Evolutionary conservation across 2,797 vertebrate species (phyloP), one percentile per base, ranked within the genome.

Genomic region (Myiotriccus ornatus): DNA sequence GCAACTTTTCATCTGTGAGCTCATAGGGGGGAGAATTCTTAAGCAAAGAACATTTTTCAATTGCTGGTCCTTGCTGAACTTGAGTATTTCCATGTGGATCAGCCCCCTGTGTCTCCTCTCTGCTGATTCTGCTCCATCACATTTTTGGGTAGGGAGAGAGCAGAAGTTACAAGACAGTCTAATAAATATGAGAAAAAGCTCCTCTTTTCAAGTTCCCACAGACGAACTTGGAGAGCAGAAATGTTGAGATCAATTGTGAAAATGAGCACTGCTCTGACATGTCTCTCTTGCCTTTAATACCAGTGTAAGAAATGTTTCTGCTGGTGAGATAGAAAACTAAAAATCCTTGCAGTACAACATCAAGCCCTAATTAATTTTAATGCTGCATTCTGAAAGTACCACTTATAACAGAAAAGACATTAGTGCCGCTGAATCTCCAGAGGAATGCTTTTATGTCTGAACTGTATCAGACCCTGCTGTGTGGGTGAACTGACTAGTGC

Each of bases 31-130:
- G 87, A 57, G 53, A 93, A 81, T 89, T 41, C 60, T 88, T 44
- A 71, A 85, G 81, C 2, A 8, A 83, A 83, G 75, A 89, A 67
- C 28, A 60, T 85, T 37, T 93, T 95, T 71, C 43, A 81, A 1
- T 83, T 87, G 64, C 78, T 83, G 50, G 53, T 89, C 68, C 41
- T 49, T 89, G 20, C 52, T 89, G 88, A 90, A 77, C 27, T 1
- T 1, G 59, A 79, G 6, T 87, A 90, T 84, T 92, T 94, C 90
- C 41, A 67, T 89, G 74, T 85, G 60, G 90, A 94, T 94, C 68
- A 92, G 8, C 37, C 64, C 47, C 60, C 92, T 56, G 41, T 47
- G 71, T 87, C 46, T 92, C 35, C 41, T 80, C 63, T 93, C 60
- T 83, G 84, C 88, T 89, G 75, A 83, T 89, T 90, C 81, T 90